Evolutionary conservation across 2,888 invertebrate species (phyloP).

Genomic region (Eupelmus urozonus): DNA sequence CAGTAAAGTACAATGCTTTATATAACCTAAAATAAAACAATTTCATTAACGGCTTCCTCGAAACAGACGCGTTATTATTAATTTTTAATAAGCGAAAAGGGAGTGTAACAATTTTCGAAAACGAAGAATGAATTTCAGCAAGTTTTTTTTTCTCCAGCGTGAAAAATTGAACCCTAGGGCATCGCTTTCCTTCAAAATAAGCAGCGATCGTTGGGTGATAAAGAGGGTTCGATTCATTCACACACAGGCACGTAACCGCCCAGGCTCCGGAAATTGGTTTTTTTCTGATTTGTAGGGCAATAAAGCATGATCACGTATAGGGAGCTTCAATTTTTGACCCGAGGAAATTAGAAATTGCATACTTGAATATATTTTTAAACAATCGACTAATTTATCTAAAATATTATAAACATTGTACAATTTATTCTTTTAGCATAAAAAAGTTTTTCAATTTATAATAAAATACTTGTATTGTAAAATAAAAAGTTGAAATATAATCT

Average conservation of each 20-base stretch:
- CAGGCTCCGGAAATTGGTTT: conserved; percentile 9
- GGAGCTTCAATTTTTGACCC: background rate
- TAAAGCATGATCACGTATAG: conserved; percentile 15
- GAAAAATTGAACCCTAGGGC: background rate
- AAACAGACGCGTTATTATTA: no score
- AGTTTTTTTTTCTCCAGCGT: no score
- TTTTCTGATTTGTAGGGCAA: conserved; percentile 28
- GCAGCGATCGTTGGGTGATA: conserved; percentile 9
- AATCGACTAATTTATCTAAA: background rate
- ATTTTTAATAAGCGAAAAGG: no score
- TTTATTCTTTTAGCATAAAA: background rate
- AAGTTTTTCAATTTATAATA: background rate
- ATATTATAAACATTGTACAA: background rate
- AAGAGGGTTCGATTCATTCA: conserved; percentile 28
- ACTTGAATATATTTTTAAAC: no score
- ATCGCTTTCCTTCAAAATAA: background rate
- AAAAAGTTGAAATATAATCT: background rate
- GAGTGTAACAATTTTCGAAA: no score
- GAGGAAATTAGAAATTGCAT: no score
- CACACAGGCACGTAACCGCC: background rate
- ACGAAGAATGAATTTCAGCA: no score
- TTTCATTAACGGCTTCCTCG: no score
- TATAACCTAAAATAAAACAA: no score
- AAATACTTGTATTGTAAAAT: background rate
- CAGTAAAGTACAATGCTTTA: no score